A percentile compares a stretch with the other conserved stretches of the same genome.
phyloP scores from a whole-genome alignment of 1,140 invertebrate species.

The Sarcophaga peregrina region DNA sequence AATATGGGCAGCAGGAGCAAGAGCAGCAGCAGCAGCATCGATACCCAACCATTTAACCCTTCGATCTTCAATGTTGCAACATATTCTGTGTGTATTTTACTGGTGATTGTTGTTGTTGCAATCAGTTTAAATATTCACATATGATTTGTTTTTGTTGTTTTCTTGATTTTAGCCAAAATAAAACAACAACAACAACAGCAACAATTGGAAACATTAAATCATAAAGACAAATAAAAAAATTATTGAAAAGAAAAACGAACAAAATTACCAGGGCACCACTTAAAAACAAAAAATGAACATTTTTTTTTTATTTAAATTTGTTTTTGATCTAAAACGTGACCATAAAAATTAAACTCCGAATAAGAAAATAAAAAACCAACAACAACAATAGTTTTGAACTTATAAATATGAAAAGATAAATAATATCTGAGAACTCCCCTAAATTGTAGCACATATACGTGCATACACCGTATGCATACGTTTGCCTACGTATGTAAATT shows the following conservation, averaged over 20 bases:
- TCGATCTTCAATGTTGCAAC: neutral
- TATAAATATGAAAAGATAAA: too few relatives aligned
- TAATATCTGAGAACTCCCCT: neutral
- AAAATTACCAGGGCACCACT: too few relatives aligned
- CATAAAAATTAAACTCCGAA: constrained; percentile 7
- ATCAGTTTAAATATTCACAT: neutral
- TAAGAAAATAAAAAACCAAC: neutral
- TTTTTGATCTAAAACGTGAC: constrained; percentile 44
- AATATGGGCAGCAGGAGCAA: neutral
- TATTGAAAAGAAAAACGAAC: neutral
- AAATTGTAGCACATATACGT: constrained; percentile 5
- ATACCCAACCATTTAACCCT: too few relatives aligned
- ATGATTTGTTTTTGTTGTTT: too few relatives aligned
- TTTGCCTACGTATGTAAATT: neutral
- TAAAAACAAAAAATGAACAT: neutral
- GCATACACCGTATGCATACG: neutral
- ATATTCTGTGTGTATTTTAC: neutral
- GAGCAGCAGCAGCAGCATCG: neutral
- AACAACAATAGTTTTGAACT: neutral
- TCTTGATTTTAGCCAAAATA: neutral
- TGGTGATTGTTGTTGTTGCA: neutral
- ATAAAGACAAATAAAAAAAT: neutral
- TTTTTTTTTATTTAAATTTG: constrained; percentile 30
- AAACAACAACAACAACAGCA: neutral
- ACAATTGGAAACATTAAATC: neutral